Evolutionary conservation across 2,888 invertebrate genomes (phyloP).

Genomic region (Thecocarcelia acutangulata): DNA sequence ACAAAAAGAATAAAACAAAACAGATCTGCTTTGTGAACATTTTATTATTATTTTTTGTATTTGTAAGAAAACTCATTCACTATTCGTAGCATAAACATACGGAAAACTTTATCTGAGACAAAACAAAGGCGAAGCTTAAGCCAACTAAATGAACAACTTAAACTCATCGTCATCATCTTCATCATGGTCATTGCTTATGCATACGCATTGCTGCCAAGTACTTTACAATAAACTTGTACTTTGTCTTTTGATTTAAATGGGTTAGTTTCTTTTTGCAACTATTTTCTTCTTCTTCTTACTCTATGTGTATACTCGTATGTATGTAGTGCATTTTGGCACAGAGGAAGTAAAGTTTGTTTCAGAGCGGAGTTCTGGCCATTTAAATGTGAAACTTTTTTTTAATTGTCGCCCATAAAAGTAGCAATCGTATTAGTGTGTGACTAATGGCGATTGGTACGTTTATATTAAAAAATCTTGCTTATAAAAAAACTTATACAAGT

Average conservation of each 20-base stretch:
- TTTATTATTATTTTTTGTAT: slow-evolving; percentile 17
- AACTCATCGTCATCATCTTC: slow-evolving; percentile 22
- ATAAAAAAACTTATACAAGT: too few relatives aligned
- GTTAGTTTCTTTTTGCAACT: background rate
- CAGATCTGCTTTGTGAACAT: slow-evolving; percentile 18
- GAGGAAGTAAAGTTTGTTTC: slow-evolving; percentile 15
- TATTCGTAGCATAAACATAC: slow-evolving; percentile 21
- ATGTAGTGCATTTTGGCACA: background rate
- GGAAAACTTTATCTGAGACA: slow-evolving; percentile 31
- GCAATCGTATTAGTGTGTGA: background rate
- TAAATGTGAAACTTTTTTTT: background rate
- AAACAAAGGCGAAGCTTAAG: slow-evolving; percentile 30
- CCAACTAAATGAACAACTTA: slow-evolving; percentile 35
- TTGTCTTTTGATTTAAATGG: slow-evolving; percentile 53
- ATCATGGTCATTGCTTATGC: slow-evolving; percentile 60
- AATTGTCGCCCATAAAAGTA: background rate
- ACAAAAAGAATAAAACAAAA: background rate
- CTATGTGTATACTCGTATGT: background rate
- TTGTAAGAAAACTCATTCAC: slow-evolving; percentile 16
- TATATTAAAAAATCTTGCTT: too few relatives aligned
- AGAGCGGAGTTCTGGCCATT: background rate
- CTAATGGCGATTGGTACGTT: too few relatives aligned
- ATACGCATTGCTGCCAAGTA: slow-evolving; percentile 57
- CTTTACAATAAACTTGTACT: slow-evolving; percentile 45
- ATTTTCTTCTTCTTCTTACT: background rate